Evolutionary conservation across 2,888 invertebrate species (phyloP).

Genomic region (Eristalinus sepulchralis): DNA sequence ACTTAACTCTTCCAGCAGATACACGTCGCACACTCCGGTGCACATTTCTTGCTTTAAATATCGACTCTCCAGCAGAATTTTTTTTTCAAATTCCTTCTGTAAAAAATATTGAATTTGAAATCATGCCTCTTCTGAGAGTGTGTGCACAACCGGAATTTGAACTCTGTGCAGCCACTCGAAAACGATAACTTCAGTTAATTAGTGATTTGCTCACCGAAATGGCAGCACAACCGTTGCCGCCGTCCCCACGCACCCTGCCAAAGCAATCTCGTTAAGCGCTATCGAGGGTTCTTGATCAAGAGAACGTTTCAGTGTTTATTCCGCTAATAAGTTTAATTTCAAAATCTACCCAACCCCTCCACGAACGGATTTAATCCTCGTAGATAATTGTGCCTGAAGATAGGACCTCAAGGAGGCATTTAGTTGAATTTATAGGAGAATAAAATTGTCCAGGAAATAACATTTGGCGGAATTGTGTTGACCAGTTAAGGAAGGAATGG

Average conservation of each 20-base stretch:
- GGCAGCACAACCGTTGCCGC: neutral
- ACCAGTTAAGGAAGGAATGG: neutral
- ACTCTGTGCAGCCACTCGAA: conserved; percentile 4
- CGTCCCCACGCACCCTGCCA: neutral
- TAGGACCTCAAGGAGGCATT: neutral
- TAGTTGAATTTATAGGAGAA: neutral
- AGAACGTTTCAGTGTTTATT: conserved; percentile 37
- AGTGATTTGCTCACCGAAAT: conserved; percentile 25
- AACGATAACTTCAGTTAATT: conserved; percentile 30
- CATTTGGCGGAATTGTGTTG: neutral
- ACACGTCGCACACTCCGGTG: too few species aligned
- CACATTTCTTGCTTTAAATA: too few species aligned
- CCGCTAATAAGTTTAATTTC: conserved; percentile 20
- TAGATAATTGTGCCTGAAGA: conserved; percentile 18
- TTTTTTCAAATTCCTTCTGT: neutral
- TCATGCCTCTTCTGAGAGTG: neutral
- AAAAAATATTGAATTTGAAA: neutral
- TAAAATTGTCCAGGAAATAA: neutral
- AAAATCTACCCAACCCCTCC: neutral
- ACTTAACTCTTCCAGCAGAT: too few species aligned
- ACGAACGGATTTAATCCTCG: conserved; percentile 29
- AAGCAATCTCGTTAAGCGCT: conserved; percentile 47
- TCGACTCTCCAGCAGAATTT: neutral
- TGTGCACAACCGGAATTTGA: neutral
- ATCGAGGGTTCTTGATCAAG: conserved; percentile 40